Evolutionary conservation across 2,888 invertebrate genomes (phyloP), one percentile per base, ranked within the genome.

Genomic region (Pristionchus arcanus): DNA sequence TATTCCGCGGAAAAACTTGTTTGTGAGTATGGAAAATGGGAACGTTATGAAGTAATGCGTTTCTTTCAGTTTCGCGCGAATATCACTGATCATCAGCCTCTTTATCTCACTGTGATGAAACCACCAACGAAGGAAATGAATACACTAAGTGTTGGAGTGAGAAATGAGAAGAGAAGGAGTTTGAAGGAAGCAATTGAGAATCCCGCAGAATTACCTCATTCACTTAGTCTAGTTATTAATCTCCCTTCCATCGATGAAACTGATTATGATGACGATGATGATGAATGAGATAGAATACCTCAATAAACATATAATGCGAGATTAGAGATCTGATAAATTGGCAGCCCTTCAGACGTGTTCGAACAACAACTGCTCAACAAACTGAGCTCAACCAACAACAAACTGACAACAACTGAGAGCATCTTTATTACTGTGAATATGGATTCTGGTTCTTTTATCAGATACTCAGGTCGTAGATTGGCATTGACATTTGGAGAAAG

Each of bases 251-350:
- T 81, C 13, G 81, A 81, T 81, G 81, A 81, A 37, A 49, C 49
- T 37, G 77, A 77, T 81, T 34, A 37, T 49, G 49, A 81, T 81
- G 81, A 81, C n/a, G 81, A 81, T 49, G 37, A n/a, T 49, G 25
- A 5, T 49, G 81, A 81, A 37, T 21, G 31, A 74, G 74, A 74
- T 21, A 4, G 31, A 31, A 28, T 16, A 68, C n/a, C n/a, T n/a
- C n/a, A n/a, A n/a, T n/a, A n/a, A n/a, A n/a, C n/a, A n/a, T n/a
- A n/a, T n/a, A n/a, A n/a, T n/a, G n/a, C n/a, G n/a, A n/a, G n/a
- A n/a, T n/a, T n/a, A n/a, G 31, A 68, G 1, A 31, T 68, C 68
- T 11, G 21, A 25, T 63, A 25, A 63, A 63, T 25, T 63, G 21
- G 1, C 25, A 7, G 25, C 19, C 21, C 25, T 63, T 63, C 25